These are phyloP conservation scores for Guaruba guarouba DNA, from an alignment of 2,113 vertebrate genomes.

Conservation along the genomic window DNA sequence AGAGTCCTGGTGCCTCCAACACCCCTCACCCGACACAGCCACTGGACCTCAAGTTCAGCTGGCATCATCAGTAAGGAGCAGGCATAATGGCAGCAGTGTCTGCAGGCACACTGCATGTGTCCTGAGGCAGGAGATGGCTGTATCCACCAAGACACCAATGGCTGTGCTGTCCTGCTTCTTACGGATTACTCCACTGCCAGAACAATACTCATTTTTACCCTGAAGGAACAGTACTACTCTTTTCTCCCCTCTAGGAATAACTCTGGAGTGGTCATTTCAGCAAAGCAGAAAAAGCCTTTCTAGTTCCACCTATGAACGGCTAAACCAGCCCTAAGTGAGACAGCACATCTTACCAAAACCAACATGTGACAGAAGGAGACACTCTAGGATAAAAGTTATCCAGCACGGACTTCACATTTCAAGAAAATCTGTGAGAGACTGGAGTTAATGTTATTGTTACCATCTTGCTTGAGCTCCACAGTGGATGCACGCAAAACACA, in stretches of 20 bases:
- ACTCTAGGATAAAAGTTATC: background rate
- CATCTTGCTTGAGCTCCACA: accelerated
- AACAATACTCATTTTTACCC: background rate
- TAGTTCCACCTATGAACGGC: background rate
- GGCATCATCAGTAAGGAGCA: accelerated
- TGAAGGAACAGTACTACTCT: background rate
- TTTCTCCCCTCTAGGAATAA: background rate
- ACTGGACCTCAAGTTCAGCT: accelerated
- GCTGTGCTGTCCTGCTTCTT: background rate
- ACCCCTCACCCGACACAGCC: background rate
- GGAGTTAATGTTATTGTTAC: background rate
- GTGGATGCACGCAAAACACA: background rate
- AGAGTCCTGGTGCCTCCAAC: accelerated
- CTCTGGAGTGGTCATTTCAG: background rate
- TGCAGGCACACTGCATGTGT: background rate
- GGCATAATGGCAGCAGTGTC: background rate
- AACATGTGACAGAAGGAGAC: background rate
- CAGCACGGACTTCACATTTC: background rate
- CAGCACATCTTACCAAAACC: background rate
- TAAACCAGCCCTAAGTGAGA: background rate
- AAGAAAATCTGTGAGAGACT: background rate
- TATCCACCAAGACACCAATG: background rate
- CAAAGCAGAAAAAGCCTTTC: background rate
- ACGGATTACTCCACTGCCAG: background rate
- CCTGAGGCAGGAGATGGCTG: background rate